These are phyloP conservation scores for Rhagonycha fulva DNA, from an alignment of 2,888 invertebrate species.

Conservation along the genomic window DNA sequence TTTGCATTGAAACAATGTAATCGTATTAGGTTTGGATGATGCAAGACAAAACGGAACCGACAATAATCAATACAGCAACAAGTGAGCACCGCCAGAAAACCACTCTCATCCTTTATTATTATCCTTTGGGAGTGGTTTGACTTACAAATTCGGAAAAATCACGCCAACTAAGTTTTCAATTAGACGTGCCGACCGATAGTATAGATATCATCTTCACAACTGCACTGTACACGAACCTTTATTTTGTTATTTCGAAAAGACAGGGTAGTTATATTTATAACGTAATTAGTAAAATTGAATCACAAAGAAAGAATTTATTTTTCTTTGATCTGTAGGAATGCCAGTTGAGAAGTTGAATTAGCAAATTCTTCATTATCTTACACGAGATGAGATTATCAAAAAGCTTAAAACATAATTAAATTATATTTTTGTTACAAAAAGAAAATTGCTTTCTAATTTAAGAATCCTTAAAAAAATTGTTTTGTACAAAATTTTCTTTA, in stretches of 20 bases:
- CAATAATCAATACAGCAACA: constrained; percentile 32
- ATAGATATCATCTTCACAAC: neutral
- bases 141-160: neutral
- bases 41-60: neutral
- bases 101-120: neutral
- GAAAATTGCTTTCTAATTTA: neutral
- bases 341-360: neutral
- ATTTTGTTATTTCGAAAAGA: neutral
- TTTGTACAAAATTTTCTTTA: neutral
- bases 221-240: neutral
- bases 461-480: neutral
- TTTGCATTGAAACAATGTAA: neutral
- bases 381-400: neutral
- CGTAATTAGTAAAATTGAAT: neutral
- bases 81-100: constrained; percentile 23
- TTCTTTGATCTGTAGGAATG: neutral
- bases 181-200: neutral
- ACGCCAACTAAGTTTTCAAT: neutral
- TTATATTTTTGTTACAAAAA: neutral
- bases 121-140: neutral
- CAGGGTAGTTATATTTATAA: neutral
- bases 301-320: neutral
- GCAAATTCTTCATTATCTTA: neutral
- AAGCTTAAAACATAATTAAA: neutral
- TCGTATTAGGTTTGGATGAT: neutral